A percentile compares a stretch with the other conserved stretches of the same genome.
Evolutionary conservation across 2,888 invertebrate species (phyloP).

Genomic region (Stenchaetothrips biformis): DNA sequence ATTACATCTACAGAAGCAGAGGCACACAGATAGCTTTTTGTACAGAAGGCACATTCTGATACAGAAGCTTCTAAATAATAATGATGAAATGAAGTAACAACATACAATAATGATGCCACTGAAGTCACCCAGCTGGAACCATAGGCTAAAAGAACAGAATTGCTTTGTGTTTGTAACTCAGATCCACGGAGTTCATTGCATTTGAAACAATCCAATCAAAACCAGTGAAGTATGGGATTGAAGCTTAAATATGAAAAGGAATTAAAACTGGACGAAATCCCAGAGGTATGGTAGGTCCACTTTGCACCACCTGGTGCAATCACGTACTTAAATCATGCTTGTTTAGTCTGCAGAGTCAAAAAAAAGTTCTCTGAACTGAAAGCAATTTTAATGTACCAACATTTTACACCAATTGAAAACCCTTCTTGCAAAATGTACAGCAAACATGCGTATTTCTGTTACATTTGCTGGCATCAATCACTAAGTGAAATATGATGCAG

Average conservation of each 20-base stretch:
- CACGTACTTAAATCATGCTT: constrained; percentile 1
- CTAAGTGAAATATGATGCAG: no score
- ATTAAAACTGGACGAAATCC: background rate
- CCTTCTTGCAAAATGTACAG: no score
- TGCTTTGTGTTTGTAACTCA: background rate
- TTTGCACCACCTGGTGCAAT: background rate
- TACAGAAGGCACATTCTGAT: no score
- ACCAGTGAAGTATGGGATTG: background rate
- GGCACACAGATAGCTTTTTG: no score
- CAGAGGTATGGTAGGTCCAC: background rate
- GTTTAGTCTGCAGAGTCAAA: background rate
- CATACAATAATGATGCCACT: background rate
- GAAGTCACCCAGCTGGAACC: background rate
- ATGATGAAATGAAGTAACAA: background rate
- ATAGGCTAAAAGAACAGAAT: constrained; percentile 1
- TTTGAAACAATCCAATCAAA: background rate
- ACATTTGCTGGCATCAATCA: no score
- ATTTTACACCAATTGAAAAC: no score
- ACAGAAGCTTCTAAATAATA: no score
- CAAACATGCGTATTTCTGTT: no score
- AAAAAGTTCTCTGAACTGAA: background rate
- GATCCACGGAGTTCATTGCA: background rate
- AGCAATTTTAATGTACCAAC: background rate
- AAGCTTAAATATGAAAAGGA: background rate
- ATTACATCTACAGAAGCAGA: no score